These are phyloP conservation scores for Trididemnum nubilum DNA, from an alignment of 23 tunicate genomes.

Conservation along the genomic window DNA sequence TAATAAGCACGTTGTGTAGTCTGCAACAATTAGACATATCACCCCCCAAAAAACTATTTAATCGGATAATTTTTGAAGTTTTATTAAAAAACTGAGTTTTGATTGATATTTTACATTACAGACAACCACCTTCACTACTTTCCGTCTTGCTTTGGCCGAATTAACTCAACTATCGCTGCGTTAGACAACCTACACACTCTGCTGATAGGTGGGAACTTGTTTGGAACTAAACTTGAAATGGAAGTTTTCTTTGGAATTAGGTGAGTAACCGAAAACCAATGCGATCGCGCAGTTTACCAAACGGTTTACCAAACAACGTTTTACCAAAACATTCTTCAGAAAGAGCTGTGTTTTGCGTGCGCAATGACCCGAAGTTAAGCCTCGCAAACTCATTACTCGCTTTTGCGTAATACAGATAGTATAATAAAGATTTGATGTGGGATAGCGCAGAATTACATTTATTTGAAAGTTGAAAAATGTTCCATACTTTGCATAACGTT, in stretches of 20 bases:
- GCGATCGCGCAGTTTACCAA: neutral
- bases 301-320: neutral
- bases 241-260: conserved; percentile 17
- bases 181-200: conserved; percentile 32
- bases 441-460: too few species aligned
- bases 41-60: neutral
- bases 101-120: neutral
- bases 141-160: conserved; percentile 43
- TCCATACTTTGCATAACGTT: too few species aligned
- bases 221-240: conserved; percentile 38
- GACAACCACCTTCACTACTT: conserved; percentile 54
- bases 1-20: too few species aligned
- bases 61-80: neutral
- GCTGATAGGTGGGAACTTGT: conserved; percentile 39
- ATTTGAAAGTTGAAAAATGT: too few species aligned
- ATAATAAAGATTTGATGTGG: too few species aligned
- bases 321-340: neutral
- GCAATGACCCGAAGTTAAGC: too few species aligned
- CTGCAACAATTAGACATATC: too few species aligned
- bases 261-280: neutral
- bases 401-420: too few species aligned
- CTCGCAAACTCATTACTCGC: too few species aligned
- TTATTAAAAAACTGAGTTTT: neutral
- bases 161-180: conserved; percentile 14
- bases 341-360: too few species aligned